These are phyloP conservation scores for Columba janthina DNA, from an alignment of 2,113 vertebrate genomes.

Conservation along the genomic window DNA sequence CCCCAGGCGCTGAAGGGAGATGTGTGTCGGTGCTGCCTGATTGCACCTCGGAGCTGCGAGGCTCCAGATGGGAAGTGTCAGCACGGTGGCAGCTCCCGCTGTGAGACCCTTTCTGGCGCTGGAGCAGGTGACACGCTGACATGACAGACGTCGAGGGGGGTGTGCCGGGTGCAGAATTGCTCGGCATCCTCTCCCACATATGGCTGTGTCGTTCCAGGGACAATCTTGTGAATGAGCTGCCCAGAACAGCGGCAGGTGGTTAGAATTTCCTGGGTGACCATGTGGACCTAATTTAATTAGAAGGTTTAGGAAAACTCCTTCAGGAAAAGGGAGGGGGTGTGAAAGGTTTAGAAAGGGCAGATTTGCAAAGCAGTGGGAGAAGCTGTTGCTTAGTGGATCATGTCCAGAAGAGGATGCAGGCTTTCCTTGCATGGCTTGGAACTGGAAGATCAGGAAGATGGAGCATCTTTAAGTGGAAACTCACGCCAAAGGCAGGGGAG, in stretches of 20 bases:
- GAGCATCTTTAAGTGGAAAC: background rate
- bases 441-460: background rate
- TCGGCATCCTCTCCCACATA: background rate
- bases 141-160: background rate
- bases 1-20: background rate
- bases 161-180: background rate
- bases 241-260: background rate
- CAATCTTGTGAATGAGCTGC: background rate
- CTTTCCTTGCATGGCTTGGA: background rate
- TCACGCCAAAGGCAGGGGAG: background rate
- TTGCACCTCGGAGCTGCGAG: background rate
- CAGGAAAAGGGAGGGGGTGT: background rate
- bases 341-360: background rate
- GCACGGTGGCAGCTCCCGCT: background rate
- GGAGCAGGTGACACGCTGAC: background rate
- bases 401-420: background rate
- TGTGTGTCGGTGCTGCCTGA: background rate
- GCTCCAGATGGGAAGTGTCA: slow-evolving; percentile 28
- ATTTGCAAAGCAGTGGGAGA: background rate
- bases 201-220: background rate
- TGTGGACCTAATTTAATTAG: slow-evolving; percentile 20
- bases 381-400: background rate
- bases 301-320: background rate
- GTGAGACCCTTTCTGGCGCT: background rate
- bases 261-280: background rate